A percentile compares a stretch with the other conserved stretches of the same genome.
Conservation (phyloP, 1,140 invertebrate genomes). For the Hypothenemus hampei region DNA sequence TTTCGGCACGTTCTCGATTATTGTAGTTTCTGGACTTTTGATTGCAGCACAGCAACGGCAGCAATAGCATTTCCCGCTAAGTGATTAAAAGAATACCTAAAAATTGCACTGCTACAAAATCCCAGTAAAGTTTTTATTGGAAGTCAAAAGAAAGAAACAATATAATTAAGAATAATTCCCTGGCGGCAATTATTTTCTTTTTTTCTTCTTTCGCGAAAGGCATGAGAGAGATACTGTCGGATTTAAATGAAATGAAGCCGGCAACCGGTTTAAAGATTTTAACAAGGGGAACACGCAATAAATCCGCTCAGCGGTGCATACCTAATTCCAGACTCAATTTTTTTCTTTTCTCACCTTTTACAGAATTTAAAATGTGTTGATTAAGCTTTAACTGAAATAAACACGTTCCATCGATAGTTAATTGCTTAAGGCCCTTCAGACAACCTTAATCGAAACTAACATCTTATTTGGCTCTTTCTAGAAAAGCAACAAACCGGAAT, state of each 20-base stretch:
- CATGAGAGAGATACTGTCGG: constrained; percentile 2
- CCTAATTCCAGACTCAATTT: constrained; percentile 1
- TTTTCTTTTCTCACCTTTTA: constrained; percentile 1
- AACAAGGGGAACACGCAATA: background rate
- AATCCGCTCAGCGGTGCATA: background rate
- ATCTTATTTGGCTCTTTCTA: constrained; percentile 10
- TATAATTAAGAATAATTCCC: constrained; percentile 4
- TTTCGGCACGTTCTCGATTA: constrained; percentile 4
- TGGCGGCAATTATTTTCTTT: constrained; percentile 1
- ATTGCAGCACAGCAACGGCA: background rate
- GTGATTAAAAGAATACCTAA: background rate
- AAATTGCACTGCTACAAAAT: background rate
- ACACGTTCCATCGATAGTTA: constrained; percentile 10
- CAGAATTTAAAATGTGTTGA: background rate
- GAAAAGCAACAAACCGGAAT: constrained; percentile 7
- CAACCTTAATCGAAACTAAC: constrained; percentile 9
- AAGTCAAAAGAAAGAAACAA: background rate
- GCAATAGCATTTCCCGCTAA: background rate
- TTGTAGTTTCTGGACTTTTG: constrained; percentile 1
- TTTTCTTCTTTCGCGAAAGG: background rate
- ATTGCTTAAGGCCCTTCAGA: constrained; percentile 1
- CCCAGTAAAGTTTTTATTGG: background rate
- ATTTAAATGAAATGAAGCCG: constrained; percentile 6
- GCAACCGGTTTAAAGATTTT: background rate
- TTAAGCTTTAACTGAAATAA: background rate